Base-by-base conservation (phyloP, 2,888 invertebrate species). In the Eueremaeus valkanovi region DNA sequence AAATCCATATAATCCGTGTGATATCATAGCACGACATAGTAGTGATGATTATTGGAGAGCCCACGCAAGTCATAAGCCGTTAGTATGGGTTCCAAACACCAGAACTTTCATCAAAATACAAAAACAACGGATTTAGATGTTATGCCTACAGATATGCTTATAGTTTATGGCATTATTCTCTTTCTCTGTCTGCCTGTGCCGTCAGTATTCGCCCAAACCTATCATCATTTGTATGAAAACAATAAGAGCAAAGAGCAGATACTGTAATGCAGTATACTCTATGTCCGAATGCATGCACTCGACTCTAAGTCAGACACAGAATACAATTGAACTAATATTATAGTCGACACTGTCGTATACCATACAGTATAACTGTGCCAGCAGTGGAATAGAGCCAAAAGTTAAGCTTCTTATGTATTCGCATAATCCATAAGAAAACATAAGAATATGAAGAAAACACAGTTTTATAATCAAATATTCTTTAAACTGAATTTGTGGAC, bases 71-170 rank as follows among this genome's bases (percentile, higher is more conserved):
- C 66, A 66, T 66, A 66, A 36, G 36, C 36, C 36, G 66, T 66
- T 66, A 66, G 66, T 36, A 36, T 36, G 66, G n/a, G 66, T 36
- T 66, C 21, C 9, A 11, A 66, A 21, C 66, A 5, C 8, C 2
- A 33, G 36, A 66, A 66, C 66, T 66, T 66, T 66, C 66, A 66
- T 66, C 66, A 36, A 66, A 66, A 36, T 36, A 36, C 36, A 36
- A 66, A 66, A 66, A 66, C 66, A 66, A 66, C 66, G 31, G 66
- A n/a, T 66, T 66, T 66, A n/a, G 36, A 66, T 29, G 66, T 36
- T 36, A 66, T 66, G 66, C 66, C 66, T 3, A 27, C 5, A 66
- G 66, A 66, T 36, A 66, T 36, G 66, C 66, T 66, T 61, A 66
- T 29, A 33, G 6, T 31, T 63, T 63, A 31, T 63, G 63, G 9